Percentiles rank a stretch among this genome's conserved stretches.
phyloP scores from a whole-genome alignment of 2,888 invertebrate genomes.

The Sclerodermus sp. region DNA sequence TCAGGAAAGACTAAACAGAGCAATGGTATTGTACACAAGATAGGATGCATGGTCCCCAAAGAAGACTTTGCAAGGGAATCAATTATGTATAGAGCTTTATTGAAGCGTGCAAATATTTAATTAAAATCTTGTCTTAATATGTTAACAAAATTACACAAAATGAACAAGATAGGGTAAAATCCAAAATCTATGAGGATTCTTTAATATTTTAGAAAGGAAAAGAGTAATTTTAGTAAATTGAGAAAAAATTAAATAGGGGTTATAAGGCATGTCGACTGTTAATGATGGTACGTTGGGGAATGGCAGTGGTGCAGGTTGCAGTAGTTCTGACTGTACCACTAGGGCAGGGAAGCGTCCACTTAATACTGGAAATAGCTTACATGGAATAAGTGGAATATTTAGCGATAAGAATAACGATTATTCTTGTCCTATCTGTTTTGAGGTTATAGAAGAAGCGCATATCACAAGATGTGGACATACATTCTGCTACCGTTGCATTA shows the following conservation, averaged over 20 bases:
- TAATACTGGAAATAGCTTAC: constrained; percentile 58
- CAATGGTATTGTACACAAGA: constrained; percentile 34
- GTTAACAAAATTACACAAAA: not conserved
- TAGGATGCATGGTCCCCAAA: constrained; percentile 27
- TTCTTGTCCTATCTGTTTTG: constrained; percentile 84
- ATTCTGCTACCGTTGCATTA: constrained; percentile 83
- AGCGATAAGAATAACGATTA: constrained; percentile 71
- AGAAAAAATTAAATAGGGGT: not conserved
- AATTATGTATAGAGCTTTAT: constrained; percentile 8
- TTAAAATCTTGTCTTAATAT: not conserved
- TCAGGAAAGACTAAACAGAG: constrained; percentile 61
- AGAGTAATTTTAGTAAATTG: not conserved
- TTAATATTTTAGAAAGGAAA: not conserved
- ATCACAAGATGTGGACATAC: constrained; percentile 92
- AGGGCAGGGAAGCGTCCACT: constrained; percentile 60
- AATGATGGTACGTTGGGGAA: constrained; percentile 34
- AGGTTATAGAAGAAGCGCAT: constrained; percentile 85
- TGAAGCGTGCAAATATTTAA: constrained; percentile 13
- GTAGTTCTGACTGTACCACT: constrained; percentile 31
- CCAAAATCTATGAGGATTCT: no score
- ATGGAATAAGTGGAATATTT: constrained; percentile 66
- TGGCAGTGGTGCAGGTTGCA: constrained; percentile 33
- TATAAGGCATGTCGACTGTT: constrained; percentile 30
- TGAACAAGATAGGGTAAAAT: not conserved
- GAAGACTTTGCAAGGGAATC: constrained; percentile 28